Percentiles rank a stretch among this genome's conserved stretches.
Evolutionary conservation across 2,888 invertebrate species (phyloP).

Genomic region (Anarsia innoxiella): DNA sequence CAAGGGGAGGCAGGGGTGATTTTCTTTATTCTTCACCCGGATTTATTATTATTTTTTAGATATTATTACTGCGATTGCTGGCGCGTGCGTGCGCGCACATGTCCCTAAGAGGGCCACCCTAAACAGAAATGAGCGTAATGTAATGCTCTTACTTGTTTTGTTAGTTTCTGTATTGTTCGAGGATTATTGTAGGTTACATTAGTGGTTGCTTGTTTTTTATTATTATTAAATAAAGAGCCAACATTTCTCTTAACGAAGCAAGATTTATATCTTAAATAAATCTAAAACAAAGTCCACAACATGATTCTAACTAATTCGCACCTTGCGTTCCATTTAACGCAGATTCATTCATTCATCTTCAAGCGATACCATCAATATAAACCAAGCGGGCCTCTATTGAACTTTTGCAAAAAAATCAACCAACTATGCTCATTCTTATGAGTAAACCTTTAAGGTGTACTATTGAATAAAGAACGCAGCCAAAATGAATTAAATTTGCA

Average conservation of each 20-base stretch:
- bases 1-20: conserved; percentile 68
- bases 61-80: conserved; percentile 72
- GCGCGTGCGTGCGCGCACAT: conserved; percentile 68
- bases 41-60: conserved; percentile 76
- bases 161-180: conserved; percentile 50
- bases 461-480: no score
- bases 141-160: conserved; percentile 64
- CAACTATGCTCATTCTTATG: no score
- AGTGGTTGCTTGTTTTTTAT: conserved; percentile 39
- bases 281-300: no score
- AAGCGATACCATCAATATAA: no score
- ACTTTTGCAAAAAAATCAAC: no score
- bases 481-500: no score
- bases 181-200: conserved; percentile 64
- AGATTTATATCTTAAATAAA: no score
- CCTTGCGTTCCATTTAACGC: neutral
- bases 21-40: conserved; percentile 75
- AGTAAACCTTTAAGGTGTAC: no score
- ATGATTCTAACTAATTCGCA: no score
- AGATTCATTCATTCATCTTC: conserved; percentile 1
- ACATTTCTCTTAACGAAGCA: no score
- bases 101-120: conserved; percentile 56
- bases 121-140: conserved; percentile 41
- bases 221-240: conserved; percentile 32
- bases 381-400: no score